Conservation (phyloP, 2,113 vertebrate species). For the Callipepla californica region DNA sequence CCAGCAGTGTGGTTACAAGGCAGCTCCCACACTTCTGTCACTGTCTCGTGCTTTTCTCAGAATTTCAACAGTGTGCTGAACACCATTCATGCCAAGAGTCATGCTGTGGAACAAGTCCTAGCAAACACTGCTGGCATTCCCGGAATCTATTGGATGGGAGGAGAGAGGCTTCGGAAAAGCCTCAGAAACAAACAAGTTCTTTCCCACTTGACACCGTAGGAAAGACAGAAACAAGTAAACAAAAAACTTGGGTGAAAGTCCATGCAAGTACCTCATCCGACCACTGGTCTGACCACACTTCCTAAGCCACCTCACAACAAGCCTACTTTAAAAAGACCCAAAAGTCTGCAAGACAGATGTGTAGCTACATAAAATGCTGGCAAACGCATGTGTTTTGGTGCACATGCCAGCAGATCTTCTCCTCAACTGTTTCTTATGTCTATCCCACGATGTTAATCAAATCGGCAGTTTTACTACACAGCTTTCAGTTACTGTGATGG, state of each 20-base stretch:
- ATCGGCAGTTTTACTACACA: background rate
- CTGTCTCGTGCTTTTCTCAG: background rate
- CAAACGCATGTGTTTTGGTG: background rate
- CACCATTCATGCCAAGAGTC: background rate
- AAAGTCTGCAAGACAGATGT: background rate
- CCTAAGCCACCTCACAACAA: background rate
- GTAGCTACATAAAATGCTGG: background rate
- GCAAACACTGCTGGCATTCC: constrained; percentile 44
- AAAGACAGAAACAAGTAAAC: constrained; percentile 60
- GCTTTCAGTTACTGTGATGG: background rate
- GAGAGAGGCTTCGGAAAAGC: background rate
- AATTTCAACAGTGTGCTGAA: constrained; percentile 9
- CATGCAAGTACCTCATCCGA: background rate
- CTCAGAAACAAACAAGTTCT: constrained; percentile 48
- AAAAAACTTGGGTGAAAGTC: constrained; percentile 58
- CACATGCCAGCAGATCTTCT: background rate
- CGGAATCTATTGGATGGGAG: constrained; percentile 14
- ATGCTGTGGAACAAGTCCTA: constrained; percentile 33
- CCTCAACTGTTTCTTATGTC: background rate
- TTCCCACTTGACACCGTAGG: constrained; percentile 32
- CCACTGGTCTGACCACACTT: background rate
- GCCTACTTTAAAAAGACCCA: background rate
- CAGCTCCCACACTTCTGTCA: background rate
- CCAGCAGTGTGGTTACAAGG: background rate
- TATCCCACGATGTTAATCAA: background rate